A percentile compares a stretch with the other conserved stretches of the same genome.
phyloP scores from a whole-genome alignment of 2,113 vertebrate species.

The Eulacestoma nigropectus region DNA sequence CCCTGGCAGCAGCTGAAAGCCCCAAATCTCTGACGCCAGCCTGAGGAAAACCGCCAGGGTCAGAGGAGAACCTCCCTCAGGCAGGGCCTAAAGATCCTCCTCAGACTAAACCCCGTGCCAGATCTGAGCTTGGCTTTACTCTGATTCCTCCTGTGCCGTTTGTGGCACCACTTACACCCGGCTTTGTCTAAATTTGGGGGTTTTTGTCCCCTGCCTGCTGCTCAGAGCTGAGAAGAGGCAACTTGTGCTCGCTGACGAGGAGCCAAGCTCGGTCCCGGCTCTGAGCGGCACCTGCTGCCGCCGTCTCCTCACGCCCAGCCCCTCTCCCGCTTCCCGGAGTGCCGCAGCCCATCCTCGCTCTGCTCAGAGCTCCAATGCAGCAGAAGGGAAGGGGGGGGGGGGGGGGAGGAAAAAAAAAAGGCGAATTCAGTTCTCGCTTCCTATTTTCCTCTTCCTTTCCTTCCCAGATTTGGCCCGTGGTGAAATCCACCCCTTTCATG shows the following conservation, averaged over 20 bases:
- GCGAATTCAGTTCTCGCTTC: not conserved
- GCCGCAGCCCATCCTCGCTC: not conserved
- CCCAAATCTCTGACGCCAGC: not conserved
- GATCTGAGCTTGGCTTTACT: not conserved
- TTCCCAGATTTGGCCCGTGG: not conserved
- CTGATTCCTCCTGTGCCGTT: accelerated
- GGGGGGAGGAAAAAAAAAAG: not conserved
- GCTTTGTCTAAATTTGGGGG: not conserved
- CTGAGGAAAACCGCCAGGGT: not conserved
- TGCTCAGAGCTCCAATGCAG: not conserved
- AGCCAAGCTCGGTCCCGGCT: not conserved
- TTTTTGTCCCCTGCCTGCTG: not conserved
- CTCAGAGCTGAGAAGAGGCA: not conserved
- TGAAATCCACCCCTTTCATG: slow-evolving; percentile 15
- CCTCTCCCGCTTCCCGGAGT: not conserved
- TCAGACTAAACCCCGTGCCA: not conserved
- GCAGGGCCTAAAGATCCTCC: not conserved
- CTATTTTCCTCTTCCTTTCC: not conserved
- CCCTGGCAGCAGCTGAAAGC: not conserved
- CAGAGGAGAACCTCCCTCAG: not conserved
- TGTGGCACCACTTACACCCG: accelerated
- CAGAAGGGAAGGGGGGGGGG: not conserved
- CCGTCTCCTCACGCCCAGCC: not conserved
- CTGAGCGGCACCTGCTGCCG: not conserved
- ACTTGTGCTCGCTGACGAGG: not conserved